Evolutionary conservation across 1,140 invertebrate genomes (phyloP).

Genomic region (Oncopeltus fasciatus): DNA sequence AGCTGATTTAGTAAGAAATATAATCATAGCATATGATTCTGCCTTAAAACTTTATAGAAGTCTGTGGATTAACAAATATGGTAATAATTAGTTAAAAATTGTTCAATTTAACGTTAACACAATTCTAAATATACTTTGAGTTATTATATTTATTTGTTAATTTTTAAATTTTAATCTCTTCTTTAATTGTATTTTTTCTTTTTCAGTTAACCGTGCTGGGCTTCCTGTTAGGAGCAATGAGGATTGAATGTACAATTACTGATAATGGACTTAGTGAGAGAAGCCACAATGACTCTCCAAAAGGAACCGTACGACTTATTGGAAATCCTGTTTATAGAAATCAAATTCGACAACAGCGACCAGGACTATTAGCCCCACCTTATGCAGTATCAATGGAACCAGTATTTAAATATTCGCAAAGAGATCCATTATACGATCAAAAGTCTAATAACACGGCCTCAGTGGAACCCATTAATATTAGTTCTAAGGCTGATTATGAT

Average conservation of each 20-base stretch:
- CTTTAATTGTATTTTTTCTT: background rate
- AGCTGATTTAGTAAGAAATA: too few relatives aligned
- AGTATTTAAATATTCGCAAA: slow-evolving; percentile 58
- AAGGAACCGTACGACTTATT: background rate
- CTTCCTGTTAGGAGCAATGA: background rate
- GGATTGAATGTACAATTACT: background rate
- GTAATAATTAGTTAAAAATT: too few relatives aligned
- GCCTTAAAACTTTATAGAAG: too few relatives aligned
- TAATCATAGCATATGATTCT: too few relatives aligned
- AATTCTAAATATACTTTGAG: too few relatives aligned
- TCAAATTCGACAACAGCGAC: background rate
- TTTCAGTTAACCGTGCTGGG: background rate
- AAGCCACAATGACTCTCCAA: background rate
- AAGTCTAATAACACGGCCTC: slow-evolving; percentile 17
- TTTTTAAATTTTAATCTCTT: too few relatives aligned
- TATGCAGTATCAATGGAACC: slow-evolving; percentile 70
- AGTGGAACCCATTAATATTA: background rate
- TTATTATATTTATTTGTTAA: too few relatives aligned
- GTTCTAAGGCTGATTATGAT: background rate
- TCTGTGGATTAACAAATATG: too few relatives aligned
- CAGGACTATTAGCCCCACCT: slow-evolving; percentile 33
- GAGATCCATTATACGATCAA: slow-evolving; percentile 55
- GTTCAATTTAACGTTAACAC: too few relatives aligned
- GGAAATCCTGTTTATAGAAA: background rate
- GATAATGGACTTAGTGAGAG: background rate